These are phyloP conservation scores for Pardalotus punctatus DNA, from an alignment of 2,113 vertebrate species.

Conservation along the genomic window DNA sequence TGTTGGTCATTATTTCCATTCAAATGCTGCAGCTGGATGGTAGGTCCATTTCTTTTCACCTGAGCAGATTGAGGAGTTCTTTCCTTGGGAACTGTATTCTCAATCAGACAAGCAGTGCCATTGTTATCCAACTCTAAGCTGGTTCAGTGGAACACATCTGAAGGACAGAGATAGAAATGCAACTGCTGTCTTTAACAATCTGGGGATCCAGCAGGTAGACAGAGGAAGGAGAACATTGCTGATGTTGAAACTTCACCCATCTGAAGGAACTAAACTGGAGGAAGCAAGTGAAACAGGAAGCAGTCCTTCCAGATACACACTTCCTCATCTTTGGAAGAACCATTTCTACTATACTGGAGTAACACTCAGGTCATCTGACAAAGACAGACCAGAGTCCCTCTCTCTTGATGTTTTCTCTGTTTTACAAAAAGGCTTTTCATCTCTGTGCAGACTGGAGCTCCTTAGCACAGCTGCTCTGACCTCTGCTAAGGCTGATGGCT, in stretches of 20 bases:
- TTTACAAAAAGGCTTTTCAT: constrained; percentile 67
- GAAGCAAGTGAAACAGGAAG: background rate
- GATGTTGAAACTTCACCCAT: background rate
- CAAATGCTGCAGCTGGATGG: background rate
- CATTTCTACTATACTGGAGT: constrained; percentile 75
- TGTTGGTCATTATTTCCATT: background rate
- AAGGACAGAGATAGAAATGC: background rate
- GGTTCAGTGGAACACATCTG: background rate
- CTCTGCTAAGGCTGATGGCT: constrained; percentile 59
- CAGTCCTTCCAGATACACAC: background rate
- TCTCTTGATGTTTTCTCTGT: constrained; percentile 80
- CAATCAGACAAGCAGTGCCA: background rate
- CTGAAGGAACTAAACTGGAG: background rate
- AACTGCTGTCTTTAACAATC: background rate
- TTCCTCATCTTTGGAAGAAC: constrained; percentile 1
- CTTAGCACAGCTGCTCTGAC: constrained; percentile 54
- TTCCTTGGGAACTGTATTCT: background rate
- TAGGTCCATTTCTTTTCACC: constrained; percentile 3
- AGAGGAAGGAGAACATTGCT: background rate
- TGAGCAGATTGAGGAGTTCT: constrained; percentile 3
- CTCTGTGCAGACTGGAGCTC: constrained; percentile 49
- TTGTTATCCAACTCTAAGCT: background rate
- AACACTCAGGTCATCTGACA: constrained; percentile 86
- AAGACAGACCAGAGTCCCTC: constrained; percentile 83
- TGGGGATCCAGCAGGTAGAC: background rate